Evolutionary conservation across 2,888 invertebrate species (phyloP).

Genomic region (Neocrepidodera transversa): DNA sequence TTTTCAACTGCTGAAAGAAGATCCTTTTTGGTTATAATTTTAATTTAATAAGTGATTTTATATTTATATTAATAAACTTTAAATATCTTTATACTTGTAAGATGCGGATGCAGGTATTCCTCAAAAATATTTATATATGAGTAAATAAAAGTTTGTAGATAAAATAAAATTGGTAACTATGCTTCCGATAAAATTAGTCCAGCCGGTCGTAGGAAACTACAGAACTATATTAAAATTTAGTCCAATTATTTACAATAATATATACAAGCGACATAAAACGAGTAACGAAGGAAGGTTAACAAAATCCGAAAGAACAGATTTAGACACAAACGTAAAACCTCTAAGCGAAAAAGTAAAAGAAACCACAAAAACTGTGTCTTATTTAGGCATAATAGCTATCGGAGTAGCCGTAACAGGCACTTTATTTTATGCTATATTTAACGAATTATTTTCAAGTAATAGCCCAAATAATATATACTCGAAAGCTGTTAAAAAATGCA

Average conservation of each 20-base stretch:
- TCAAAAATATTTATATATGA: too few relatives aligned
- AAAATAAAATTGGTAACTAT: constrained; percentile 21
- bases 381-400: constrained; percentile 80
- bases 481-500: constrained; percentile 77
- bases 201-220: constrained; percentile 29
- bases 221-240: constrained; percentile 29
- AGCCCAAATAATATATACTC: constrained; percentile 88
- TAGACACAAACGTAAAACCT: constrained; percentile 67
- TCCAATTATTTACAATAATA: constrained; percentile 29
- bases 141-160: too few relatives aligned
- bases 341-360: constrained; percentile 84
- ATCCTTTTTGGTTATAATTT: too few relatives aligned
- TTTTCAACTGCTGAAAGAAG: too few relatives aligned
- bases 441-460: constrained; percentile 84
- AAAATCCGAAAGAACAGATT: constrained; percentile 42
- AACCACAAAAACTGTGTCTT: constrained; percentile 87
- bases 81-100: too few relatives aligned
- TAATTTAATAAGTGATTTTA: too few relatives aligned
- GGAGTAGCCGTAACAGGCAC: constrained; percentile 78
- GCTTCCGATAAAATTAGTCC: constrained; percentile 33
- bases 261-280: constrained; percentile 35
- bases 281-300: constrained; percentile 32
- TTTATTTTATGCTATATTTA: constrained; percentile 83
- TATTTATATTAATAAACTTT: too few relatives aligned
- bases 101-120: too few relatives aligned